Base-by-base conservation (phyloP, 2,797 vertebrate species). In the Danio kyathit region DNA sequence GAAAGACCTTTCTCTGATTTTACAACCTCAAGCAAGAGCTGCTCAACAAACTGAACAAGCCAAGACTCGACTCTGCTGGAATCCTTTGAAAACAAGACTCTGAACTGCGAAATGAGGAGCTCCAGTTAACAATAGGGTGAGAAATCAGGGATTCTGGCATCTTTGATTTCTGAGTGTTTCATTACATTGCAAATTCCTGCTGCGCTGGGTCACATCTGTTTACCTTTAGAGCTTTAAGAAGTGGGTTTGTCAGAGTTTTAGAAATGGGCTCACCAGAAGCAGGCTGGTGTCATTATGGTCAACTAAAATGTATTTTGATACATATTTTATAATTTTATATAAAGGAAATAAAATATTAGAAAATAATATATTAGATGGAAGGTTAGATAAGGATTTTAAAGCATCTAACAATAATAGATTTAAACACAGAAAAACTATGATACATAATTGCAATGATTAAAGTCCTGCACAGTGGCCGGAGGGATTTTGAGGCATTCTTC, bases 1-100 rank as follows among this genome's bases (percentile, higher is more conserved):
- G 51, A 69, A 82, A 44, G 57, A 57, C 40, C 17, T 71, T 73
- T 41, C 59, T 72, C 29, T 73, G 49, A 54, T 77, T 63, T 52
- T 61, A 51, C 52, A 76, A 63, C 57, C n/a, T 65, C 17, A 56
- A 64, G 54, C 51, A 51, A 71, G 51, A 29, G 11, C 41, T 63
- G 46, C 57, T 46, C 29, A 52, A 49, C 56, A 54, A 61, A 63
- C 59, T n/a, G 54, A 82, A 76, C 65, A 76, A 43, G 46, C 41
- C 12, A 60, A 74, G 69, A 49, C 13, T 38, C 10, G 57, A 51
- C 54, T 79, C 64, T 19, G 65, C 46, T 69, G 66, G 66, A 71
- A 60, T 19, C n/a, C 56, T 52, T 61, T 79, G 29, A 71, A 61
- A 69, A 49, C 10, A 79, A 19, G 6, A 49, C n/a, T 51, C 38